Evolutionary conservation across 2,113 vertebrate genomes (phyloP), one percentile per base, ranked within the genome.

Genomic region (Muntiacus muntjak): DNA sequence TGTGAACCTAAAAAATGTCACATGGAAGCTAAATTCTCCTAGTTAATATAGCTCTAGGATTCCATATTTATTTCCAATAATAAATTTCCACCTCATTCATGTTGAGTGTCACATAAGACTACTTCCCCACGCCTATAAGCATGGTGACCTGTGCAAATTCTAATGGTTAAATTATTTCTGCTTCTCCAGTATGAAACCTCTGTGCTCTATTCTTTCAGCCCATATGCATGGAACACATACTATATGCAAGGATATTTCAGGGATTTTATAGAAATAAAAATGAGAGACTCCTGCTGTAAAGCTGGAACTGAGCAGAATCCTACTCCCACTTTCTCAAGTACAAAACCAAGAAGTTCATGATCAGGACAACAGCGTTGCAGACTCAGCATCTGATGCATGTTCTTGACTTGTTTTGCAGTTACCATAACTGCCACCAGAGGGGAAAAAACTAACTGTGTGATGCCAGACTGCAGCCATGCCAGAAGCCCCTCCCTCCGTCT

Each of bases 1-100:
- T 78, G 54, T 92, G 89, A 90, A 62, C 57, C 96, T 95, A 92
- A 95, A 95, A 91, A 58, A 86, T 58, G 43, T 67, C 71, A 74
- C 8, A 84, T 11, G 82, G 36, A 92, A 87, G 54, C 62, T 95
- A 62, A 50, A 50, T 87, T 94, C 54, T 93, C 36, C 81, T 30
- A n/a, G 67, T 82, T 93, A 94, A 94, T 88, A 64, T 0, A 43
- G 15, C 43, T 90, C 90, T 76, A 71, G 82, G 21, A 84, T 76
- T 87, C 52, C 55, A 81, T 67, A 60, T 93, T 94, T 97, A 95
- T n/a, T 95, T 96, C 33, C 50, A 36, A 64, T 54, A 86, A 76
- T 94, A 96, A 33, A 95, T 88, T 93, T 92, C 62, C 28, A 54
- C 10, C 83, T 26, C 17, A 40, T 95, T 92, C 54, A 67, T 11